Conservation (phyloP, 2,113 vertebrate species). For the Polypterus senegalus region DNA sequence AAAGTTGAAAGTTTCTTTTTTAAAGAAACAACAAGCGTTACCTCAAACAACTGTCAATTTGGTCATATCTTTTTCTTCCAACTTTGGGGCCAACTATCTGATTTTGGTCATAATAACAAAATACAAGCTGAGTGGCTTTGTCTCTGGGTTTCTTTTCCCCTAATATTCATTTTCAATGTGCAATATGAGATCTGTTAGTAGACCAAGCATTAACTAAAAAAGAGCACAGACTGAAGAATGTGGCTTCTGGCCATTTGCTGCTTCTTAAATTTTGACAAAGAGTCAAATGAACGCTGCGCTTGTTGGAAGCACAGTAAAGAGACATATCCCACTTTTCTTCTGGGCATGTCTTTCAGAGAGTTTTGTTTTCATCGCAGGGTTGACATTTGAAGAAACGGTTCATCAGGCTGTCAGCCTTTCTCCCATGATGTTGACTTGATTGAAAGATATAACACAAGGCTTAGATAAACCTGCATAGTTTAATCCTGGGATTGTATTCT, state of each 20-base stretch:
- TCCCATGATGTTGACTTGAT: neutral
- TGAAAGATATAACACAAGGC: too few species aligned
- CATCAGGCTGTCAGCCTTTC: neutral
- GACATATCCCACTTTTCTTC: neutral
- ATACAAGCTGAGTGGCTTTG: neutral
- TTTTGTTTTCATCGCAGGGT: slow-evolving; percentile 8
- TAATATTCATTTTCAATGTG: too few species aligned
- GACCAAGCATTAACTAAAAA: slow-evolving; percentile 3
- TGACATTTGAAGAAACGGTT: slow-evolving; percentile 1
- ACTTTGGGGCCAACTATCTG: too few species aligned
- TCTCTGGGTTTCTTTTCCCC: neutral
- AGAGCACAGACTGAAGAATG: neutral
- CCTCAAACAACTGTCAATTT: too few species aligned
- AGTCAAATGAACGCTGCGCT: neutral
- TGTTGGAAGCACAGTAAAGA: neutral
- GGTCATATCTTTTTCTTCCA: too few species aligned
- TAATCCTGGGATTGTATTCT: too few species aligned
- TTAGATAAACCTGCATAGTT: neutral
- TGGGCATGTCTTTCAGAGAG: slow-evolving; percentile 5
- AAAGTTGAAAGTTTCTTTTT: too few species aligned
- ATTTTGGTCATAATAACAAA: too few species aligned
- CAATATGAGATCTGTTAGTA: too few species aligned
- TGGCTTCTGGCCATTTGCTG: neutral
- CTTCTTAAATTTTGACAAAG: neutral
- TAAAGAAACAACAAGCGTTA: too few species aligned